phyloP scores from a whole-genome alignment of 2,797 vertebrate genomes.

The Halcyon badia region DNA sequence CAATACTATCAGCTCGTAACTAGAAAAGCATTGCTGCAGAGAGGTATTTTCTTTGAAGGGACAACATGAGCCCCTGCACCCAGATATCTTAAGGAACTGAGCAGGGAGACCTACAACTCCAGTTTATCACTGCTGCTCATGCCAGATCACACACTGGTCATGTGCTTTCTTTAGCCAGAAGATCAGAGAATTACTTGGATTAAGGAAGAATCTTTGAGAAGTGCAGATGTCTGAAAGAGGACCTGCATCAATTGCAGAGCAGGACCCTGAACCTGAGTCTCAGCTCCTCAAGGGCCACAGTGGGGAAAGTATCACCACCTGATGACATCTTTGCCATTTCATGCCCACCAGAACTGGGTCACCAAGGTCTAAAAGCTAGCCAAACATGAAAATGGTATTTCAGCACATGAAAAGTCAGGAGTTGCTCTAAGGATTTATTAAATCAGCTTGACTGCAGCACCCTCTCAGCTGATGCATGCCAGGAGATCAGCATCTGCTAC shows the following conservation, averaged over 20 bases:
- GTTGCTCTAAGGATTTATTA: not conserved
- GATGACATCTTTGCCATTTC: not conserved
- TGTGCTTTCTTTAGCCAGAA: not conserved
- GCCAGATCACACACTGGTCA: not conserved
- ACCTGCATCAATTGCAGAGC: not conserved
- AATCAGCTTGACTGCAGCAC: not conserved
- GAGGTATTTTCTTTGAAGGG: not conserved
- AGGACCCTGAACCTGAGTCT: not conserved
- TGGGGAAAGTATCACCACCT: not conserved
- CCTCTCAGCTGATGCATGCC: not conserved
- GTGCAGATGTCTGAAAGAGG: fast-evolving
- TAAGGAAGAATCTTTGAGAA: not conserved
- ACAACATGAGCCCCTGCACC: not conserved
- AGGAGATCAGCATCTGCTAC: not conserved
- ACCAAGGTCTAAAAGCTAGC: not conserved
- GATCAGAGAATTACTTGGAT: not conserved
- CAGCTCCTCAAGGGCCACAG: not conserved
- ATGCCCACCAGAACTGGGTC: not conserved
- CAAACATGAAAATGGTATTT: not conserved
- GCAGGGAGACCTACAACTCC: not conserved
- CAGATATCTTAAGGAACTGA: not conserved
- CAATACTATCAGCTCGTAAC: not conserved
- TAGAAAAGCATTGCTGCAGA: not conserved
- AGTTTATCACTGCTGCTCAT: not conserved
- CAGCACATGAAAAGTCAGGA: not conserved